These are phyloP conservation scores for Anseranas semipalmata DNA, from an alignment of 2,113 vertebrate genomes.

Conservation along the genomic window DNA sequence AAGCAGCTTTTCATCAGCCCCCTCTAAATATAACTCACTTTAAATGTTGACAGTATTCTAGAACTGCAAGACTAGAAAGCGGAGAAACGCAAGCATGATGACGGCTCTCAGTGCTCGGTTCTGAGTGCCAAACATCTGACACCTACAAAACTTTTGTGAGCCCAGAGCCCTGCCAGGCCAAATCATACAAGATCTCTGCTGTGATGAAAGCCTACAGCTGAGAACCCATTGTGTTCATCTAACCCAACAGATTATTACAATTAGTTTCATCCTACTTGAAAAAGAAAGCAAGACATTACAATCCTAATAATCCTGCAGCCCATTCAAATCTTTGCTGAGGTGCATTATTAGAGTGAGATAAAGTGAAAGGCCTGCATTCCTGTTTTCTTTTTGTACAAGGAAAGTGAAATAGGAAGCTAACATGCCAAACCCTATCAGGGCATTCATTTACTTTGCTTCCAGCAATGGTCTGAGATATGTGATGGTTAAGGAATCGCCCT, in stretches of 20 bases:
- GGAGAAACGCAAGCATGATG: neutral
- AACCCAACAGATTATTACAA: slow-evolving; percentile 16
- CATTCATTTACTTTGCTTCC: neutral
- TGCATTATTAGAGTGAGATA: neutral
- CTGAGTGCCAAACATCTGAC: slow-evolving; percentile 25
- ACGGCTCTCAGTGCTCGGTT: neutral
- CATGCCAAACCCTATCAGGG: neutral
- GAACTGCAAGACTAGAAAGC: neutral
- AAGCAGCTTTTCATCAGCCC: neutral
- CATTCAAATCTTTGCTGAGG: slow-evolving; percentile 41
- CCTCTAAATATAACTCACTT: neutral
- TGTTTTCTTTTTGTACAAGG: slow-evolving; percentile 1
- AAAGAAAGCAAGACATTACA: slow-evolving; percentile 21
- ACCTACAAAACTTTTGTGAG: neutral
- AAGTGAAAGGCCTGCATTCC: neutral
- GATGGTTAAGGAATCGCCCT: neutral
- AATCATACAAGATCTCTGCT: neutral
- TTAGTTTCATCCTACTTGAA: slow-evolving; percentile 48
- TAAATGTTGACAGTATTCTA: neutral
- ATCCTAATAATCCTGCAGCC: slow-evolving; percentile 26
- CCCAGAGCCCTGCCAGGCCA: neutral
- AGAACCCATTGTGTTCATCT: slow-evolving; percentile 3
- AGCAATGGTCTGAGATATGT: neutral
- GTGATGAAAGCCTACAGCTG: neutral
- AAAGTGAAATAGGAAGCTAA: neutral